Evolutionary conservation across 2,113 vertebrate genomes (phyloP).

Genomic region (Halichoerus grypus): DNA sequence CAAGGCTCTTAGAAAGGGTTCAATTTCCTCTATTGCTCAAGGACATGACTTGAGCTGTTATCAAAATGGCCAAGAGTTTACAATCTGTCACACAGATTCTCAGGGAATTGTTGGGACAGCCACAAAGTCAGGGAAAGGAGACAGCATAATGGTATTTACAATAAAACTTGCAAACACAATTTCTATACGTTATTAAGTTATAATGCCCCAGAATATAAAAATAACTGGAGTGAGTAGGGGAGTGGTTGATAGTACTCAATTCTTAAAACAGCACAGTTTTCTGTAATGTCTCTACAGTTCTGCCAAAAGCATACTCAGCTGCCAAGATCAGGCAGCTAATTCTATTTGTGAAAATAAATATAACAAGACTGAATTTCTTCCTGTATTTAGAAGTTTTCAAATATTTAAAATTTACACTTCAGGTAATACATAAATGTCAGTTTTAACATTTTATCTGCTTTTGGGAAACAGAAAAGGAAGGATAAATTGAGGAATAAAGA

Average conservation of each 20-base stretch:
- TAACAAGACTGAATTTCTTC: background rate
- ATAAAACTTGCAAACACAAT: background rate
- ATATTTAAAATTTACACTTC: conserved; percentile 25
- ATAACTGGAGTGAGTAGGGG: too few species aligned
- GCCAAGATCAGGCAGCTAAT: background rate
- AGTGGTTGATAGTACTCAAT: background rate
- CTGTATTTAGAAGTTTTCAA: background rate
- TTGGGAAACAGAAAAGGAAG: conserved; percentile 32
- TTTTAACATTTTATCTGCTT: background rate
- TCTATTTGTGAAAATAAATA: conserved; percentile 9
- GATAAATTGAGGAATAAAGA: background rate
- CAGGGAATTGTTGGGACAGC: background rate
- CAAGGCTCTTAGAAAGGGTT: background rate
- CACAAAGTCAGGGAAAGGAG: background rate
- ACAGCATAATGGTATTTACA: background rate
- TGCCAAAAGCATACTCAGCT: background rate
- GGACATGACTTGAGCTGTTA: background rate
- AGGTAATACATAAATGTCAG: background rate
- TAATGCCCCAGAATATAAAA: background rate
- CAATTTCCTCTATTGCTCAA: background rate
- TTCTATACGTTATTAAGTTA: background rate
- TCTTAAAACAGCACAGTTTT: conserved; percentile 5
- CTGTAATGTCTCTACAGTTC: background rate
- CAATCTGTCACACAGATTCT: background rate
- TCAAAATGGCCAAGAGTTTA: conserved; percentile 20